A percentile compares a stretch with the other conserved stretches of the same genome.
These are phyloP conservation scores for Sander lucioperca DNA, from an alignment of 2,113 vertebrate species.

Conservation along the genomic window DNA sequence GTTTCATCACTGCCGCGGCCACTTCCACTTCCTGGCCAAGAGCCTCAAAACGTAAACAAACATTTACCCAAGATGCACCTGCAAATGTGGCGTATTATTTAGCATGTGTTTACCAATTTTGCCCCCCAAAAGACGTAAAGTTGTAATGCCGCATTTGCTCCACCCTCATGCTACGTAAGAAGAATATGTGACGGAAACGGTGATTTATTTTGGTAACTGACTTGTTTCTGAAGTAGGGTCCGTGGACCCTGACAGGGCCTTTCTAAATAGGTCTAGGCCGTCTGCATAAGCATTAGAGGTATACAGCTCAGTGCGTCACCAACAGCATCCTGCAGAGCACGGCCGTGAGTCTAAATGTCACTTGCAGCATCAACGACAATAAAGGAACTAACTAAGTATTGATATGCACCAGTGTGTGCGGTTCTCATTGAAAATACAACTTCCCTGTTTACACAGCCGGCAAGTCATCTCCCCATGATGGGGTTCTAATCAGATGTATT, in stretches of 20 bases:
- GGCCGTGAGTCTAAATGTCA: neutral
- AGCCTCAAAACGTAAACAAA: constrained; percentile 7
- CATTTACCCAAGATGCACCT: neutral
- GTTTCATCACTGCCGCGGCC: constrained; percentile 2
- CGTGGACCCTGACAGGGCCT: constrained; percentile 9
- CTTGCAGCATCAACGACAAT: neutral
- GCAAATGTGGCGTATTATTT: neutral
- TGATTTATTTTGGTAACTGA: constrained; percentile 44
- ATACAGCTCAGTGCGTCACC: constrained; percentile 17
- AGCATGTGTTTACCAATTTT: neutral
- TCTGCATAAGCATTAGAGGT: neutral
- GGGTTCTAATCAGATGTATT: neutral
- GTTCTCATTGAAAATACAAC: neutral
- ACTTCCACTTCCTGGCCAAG: constrained; percentile 28
- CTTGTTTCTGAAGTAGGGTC: constrained; percentile 23
- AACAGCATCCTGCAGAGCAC: neutral
- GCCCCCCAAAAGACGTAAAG: neutral
- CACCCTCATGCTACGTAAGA: constrained; percentile 7
- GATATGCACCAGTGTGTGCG: too few relatives aligned
- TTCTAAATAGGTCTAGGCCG: neutral
- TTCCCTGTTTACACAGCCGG: neutral
- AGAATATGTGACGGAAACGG: neutral
- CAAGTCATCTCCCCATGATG: neutral
- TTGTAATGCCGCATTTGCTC: constrained; percentile 3
- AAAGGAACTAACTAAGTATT: neutral